phyloP scores from a whole-genome alignment of 2,888 invertebrate species.

The Melieria picta region DNA sequence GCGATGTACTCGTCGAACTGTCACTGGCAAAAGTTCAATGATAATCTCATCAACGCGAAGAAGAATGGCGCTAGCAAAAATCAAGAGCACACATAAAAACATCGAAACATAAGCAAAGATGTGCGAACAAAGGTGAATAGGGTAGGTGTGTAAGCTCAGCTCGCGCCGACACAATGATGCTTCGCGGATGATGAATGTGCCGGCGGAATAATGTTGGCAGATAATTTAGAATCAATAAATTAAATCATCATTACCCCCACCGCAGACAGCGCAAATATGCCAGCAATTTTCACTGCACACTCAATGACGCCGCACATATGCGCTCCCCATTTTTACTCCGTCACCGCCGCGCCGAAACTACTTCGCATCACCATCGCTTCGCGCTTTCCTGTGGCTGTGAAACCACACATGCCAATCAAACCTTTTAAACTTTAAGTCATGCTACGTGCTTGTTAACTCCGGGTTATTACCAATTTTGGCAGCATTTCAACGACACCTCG shows the following conservation, averaged over 20 bases:
- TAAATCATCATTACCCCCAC: background rate
- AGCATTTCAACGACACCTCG: too few relatives aligned
- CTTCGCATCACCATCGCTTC: background rate
- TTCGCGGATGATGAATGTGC: too few relatives aligned
- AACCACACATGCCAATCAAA: too few relatives aligned
- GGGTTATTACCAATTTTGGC: too few relatives aligned
- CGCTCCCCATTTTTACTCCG: background rate
- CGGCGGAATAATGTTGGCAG: background rate
- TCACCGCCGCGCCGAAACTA: background rate
- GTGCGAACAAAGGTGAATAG: too few relatives aligned
- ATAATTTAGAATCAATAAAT: background rate
- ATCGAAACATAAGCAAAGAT: too few relatives aligned
- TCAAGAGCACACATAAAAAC: too few relatives aligned
- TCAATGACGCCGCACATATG: background rate
- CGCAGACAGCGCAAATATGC: too few relatives aligned
- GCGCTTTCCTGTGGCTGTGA: too few relatives aligned
- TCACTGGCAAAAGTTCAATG: conserved; percentile 6
- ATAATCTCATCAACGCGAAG: background rate
- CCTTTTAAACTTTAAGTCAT: background rate
- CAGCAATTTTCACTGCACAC: background rate
- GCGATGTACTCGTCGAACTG: background rate
- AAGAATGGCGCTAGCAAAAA: too few relatives aligned
- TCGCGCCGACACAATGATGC: too few relatives aligned
- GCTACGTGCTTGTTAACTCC: background rate
- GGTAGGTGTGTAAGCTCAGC: too few relatives aligned